Evolutionary conservation across 1,140 invertebrate species (phyloP), one percentile per base, ranked within the genome.

Genomic region (Hypsibius dujardini): DNA sequence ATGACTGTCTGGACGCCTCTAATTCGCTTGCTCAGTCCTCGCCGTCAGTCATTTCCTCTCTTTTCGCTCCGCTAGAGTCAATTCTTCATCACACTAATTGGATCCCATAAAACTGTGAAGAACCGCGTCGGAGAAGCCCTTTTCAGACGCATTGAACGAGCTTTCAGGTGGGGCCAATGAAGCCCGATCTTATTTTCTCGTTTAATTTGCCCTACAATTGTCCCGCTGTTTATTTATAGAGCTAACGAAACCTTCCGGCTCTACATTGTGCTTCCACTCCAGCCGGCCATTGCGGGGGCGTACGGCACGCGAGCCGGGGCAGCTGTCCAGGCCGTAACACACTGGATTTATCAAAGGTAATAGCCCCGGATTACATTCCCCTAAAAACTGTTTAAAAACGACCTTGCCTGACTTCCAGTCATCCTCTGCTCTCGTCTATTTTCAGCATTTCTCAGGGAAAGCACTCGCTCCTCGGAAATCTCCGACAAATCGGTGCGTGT

Each of bases 271-370:
- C n/a, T n/a, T n/a, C n/a, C n/a, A n/a, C n/a, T n/a, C n/a, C n/a
- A n/a, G 75, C 94, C 94, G 1, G 95, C 90, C n/a, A 98, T 98
- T 81, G 85, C 85, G 76, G 94, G 94, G 2, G 91, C 97, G 82
- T 87, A 97, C 72, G 93, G 92, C 2, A 90, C 86, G 14, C 84
- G 86, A n/a, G 87, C 86, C 56, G 93, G 92, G 3, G 89, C 87
- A 46, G 88, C 92, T 0, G 85, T 98, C 60, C 7, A 56, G 50
- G n/a, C 7, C 7, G 7, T n/a, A 56, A 56, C 50, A 7, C 50
- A 56, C 50, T 56, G 50, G 7, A 7, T 56, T 56, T 56, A 7
- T 56, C n/a, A n/a, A n/a, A n/a, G n/a, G n/a, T n/a, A n/a, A n/a
- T 56, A 7, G 50, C 50, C n/a, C 50, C 50, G 50, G n/a, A 56